These are phyloP conservation scores for Drosophila nigritarsus DNA, from an alignment of 2,888 invertebrate species.

Conservation along the genomic window DNA sequence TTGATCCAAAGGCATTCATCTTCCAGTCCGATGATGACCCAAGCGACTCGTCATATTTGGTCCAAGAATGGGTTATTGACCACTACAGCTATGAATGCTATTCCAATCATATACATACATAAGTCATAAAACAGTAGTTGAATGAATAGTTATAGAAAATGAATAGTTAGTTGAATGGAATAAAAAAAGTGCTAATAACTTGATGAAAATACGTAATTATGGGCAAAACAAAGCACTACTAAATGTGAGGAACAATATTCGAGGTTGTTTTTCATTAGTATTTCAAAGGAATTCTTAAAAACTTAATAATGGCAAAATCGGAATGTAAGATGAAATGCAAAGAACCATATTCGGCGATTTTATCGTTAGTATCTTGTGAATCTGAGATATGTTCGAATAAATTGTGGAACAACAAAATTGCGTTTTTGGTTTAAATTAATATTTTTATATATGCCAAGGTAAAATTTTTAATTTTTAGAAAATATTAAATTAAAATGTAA, in stretches of 20 bases:
- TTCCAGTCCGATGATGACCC: fast-evolving
- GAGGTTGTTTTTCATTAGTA: not conserved
- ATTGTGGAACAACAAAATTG: no score
- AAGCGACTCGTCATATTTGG: not conserved
- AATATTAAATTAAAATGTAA: no score
- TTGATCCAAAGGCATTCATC: not conserved
- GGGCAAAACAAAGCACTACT: not conserved
- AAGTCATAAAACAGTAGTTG: not conserved
- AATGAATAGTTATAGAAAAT: no score
- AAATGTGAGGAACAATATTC: not conserved
- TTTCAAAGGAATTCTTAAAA: not conserved
- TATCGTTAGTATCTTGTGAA: not conserved
- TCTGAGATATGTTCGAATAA: not conserved
- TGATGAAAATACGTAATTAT: not conserved
- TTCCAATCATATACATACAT: not conserved
- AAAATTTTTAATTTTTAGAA: no score
- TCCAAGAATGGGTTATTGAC: no score
- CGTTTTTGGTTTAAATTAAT: no score
- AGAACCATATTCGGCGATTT: not conserved
- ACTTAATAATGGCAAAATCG: not conserved
- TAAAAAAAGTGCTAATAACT: not conserved
- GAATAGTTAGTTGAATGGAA: not conserved
- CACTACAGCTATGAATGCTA: not conserved
- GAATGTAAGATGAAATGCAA: not conserved
- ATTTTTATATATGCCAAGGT: no score